phyloP scores from a whole-genome alignment of 2,888 invertebrate genomes.

The Scrobipalpa costella region DNA sequence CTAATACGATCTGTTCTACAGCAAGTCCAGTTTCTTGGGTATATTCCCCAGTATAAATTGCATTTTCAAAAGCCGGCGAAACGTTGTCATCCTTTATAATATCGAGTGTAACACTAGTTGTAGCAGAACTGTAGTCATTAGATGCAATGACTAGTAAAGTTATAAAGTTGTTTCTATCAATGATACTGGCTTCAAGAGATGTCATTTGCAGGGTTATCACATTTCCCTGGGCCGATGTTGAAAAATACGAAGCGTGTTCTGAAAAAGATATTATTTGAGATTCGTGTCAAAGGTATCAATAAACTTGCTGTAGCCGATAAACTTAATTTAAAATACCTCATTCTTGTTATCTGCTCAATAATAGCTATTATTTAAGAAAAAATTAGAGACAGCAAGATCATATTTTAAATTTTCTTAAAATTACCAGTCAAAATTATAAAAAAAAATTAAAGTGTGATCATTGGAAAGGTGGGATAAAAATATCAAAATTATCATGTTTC shows the following conservation, averaged over 20 bases:
- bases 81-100: constrained; percentile 59
- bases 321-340: no score
- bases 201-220: constrained; percentile 51
- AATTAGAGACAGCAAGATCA: no score
- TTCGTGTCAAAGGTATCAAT: background rate
- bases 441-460: no score
- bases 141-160: constrained; percentile 51
- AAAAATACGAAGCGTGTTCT: constrained; percentile 52
- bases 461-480: no score
- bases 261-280: constrained; percentile 35
- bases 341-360: no score
- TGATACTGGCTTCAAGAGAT: constrained; percentile 43
- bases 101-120: constrained; percentile 53
- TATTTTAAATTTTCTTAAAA: no score
- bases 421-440: no score
- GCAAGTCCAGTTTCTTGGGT: constrained; percentile 43
- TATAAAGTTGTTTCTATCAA: constrained; percentile 54
- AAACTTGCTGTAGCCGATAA: no score
- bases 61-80: constrained; percentile 57
- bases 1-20: constrained; percentile 49
- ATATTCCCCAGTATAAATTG: constrained; percentile 56
- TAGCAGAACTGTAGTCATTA: constrained; percentile 44
- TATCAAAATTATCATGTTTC: no score
- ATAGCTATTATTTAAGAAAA: no score
- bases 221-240: constrained; percentile 41